A percentile compares a stretch with the other conserved stretches of the same genome.
phyloP scores from a whole-genome alignment of 2,113 vertebrate genomes.

The Sturnira hondurensis region DNA sequence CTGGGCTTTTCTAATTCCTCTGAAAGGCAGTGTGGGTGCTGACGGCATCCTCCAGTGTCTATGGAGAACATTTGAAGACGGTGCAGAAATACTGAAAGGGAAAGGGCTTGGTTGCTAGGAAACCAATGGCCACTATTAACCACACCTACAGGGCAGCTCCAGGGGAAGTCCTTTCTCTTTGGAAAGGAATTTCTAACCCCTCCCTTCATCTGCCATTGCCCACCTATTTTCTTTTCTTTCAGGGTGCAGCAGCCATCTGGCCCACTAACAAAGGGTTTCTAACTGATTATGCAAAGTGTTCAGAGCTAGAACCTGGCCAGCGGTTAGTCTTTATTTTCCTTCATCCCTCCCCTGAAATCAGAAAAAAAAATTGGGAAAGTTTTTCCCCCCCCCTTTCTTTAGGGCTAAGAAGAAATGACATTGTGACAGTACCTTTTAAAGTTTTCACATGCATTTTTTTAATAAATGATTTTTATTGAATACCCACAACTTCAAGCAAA shows the following conservation, averaged over 20 bases:
- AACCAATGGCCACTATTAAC: slow-evolving; percentile 50
- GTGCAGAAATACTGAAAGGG: not conserved
- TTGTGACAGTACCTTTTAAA: not conserved
- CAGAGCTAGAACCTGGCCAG: slow-evolving; percentile 60
- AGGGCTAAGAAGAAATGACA: not conserved
- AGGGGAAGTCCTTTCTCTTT: slow-evolving; percentile 58
- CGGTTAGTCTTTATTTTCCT: slow-evolving; percentile 49
- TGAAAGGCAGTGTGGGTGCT: not conserved
- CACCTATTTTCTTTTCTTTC: slow-evolving; percentile 67
- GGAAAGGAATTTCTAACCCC: slow-evolving; percentile 63
- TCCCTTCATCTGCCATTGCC: slow-evolving; percentile 43
- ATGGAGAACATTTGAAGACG: not conserved
- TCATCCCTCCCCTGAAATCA: slow-evolving; percentile 31
- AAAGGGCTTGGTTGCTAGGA: slow-evolving; percentile 65
- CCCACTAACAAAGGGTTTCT: slow-evolving; percentile 65
- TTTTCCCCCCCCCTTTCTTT: not conserved
- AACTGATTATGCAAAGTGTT: slow-evolving; percentile 69
- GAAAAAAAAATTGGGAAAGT: not conserved
- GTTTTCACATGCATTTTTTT: slow-evolving; percentile 8
- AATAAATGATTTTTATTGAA: slow-evolving; percentile 24
- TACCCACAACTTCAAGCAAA: not conserved
- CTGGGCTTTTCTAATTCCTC: not conserved
- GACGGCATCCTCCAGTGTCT: not conserved
- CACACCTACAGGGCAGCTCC: slow-evolving; percentile 63
- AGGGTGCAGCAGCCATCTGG: slow-evolving; percentile 61